Percentiles rank a stretch among this genome's conserved stretches.
Conservation (phyloP, 2,888 invertebrate genomes). For the Sphecodes monilicornis region DNA sequence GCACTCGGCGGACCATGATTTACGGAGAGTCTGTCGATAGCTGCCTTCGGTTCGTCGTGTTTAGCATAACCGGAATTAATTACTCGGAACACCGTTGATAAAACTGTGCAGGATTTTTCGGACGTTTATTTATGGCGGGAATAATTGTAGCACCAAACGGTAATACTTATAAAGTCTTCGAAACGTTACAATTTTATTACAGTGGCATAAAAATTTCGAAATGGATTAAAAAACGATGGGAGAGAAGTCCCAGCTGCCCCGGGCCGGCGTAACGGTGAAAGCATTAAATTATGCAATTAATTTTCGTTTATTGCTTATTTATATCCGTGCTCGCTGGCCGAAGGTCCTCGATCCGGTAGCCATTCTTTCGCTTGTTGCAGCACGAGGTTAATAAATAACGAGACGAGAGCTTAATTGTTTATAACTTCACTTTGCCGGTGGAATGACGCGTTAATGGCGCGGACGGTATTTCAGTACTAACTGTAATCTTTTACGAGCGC, state of each 20-base stretch:
- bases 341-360: conserved; percentile 16
- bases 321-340: neutral
- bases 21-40: conserved; percentile 27
- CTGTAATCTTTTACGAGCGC: conserved; percentile 2
- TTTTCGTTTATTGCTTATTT: conserved; percentile 44
- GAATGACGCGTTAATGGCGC: neutral
- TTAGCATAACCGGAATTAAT: conserved; percentile 68
- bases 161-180: too few species aligned
- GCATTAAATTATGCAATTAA: conserved; percentile 37
- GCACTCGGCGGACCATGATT: conserved; percentile 38
- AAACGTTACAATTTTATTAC: neutral
- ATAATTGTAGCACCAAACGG: too few species aligned
- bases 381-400: conserved; percentile 29
- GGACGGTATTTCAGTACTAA: neutral
- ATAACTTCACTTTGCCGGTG: conserved; percentile 18
- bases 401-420: conserved; percentile 44
- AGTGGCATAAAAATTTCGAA: neutral
- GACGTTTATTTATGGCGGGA: neutral
- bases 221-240: neutral
- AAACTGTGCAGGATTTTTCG: neutral
- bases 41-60: conserved; percentile 61
- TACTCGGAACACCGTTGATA: conserved; percentile 26
- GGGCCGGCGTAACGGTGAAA: neutral
- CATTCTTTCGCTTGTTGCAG: conserved; percentile 2
- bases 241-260: neutral